phyloP scores from a whole-genome alignment of 2,113 vertebrate species.

The Mastomys natalensis region DNA sequence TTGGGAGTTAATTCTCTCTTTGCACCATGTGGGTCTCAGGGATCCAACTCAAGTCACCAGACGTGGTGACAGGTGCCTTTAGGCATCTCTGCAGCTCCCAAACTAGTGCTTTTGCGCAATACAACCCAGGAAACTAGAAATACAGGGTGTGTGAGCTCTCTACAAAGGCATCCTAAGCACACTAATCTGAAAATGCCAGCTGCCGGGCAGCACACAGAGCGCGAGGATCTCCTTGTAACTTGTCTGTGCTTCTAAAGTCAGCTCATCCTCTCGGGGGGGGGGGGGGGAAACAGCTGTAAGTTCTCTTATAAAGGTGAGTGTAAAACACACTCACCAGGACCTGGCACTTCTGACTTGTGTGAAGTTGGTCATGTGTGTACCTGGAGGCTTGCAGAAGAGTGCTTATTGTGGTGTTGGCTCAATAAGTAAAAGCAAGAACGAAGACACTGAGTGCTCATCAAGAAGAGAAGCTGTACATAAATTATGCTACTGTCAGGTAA shows the following conservation, averaged over 20 bases:
- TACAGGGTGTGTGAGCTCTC: background rate
- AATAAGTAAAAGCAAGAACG: background rate
- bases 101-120: background rate
- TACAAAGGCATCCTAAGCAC: slow-evolving; percentile 4
- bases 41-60: background rate
- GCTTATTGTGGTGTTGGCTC: background rate
- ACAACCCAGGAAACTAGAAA: background rate
- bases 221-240: background rate
- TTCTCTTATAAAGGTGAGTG: background rate
- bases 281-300: background rate
- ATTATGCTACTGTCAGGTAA: background rate
- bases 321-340: background rate
- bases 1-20: background rate
- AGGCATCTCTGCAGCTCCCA: background rate
- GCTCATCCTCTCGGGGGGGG: background rate
- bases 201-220: background rate
- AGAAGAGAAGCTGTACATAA: background rate
- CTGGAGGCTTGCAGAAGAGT: background rate
- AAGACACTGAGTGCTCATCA: background rate
- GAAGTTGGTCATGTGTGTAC: background rate
- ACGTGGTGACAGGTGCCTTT: background rate
- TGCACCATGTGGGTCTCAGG: background rate
- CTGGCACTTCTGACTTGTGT: background rate
- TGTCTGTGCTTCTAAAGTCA: background rate
- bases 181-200: background rate